Percentiles rank a stretch among this genome's conserved stretches.
phyloP scores from a whole-genome alignment of 92 coral and sea anemone species.

The Metridium senile region DNA sequence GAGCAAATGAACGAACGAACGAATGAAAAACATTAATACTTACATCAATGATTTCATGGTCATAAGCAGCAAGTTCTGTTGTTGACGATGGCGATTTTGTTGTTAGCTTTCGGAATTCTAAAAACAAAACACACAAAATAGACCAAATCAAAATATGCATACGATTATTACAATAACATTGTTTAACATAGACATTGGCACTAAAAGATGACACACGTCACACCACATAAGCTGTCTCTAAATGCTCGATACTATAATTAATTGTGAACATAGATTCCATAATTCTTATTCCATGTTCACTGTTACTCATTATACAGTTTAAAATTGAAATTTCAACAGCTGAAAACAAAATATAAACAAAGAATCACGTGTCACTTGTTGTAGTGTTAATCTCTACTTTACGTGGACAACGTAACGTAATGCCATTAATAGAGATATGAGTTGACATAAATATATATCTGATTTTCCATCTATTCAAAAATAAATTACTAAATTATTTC shows the following conservation, averaged over 20 bases:
- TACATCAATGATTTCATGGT: constrained; percentile 26
- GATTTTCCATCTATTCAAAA: too few species aligned
- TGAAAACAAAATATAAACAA: too few species aligned
- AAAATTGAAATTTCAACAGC: too few species aligned
- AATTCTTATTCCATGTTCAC: too few species aligned
- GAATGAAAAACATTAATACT: neutral
- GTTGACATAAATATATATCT: too few species aligned
- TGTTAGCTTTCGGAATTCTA: constrained; percentile 15
- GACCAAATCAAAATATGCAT: neutral
- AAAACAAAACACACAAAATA: neutral
- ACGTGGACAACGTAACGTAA: neutral
- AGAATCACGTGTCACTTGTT: too few species aligned
- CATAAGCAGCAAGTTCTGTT: constrained; percentile 15
- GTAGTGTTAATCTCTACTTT: too few species aligned
- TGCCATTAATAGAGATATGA: neutral
- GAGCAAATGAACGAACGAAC: neutral
- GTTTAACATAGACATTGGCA: neutral
- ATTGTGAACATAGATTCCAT: too few species aligned
- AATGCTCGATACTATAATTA: too few species aligned
- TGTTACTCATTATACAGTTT: too few species aligned
- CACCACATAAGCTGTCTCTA: too few species aligned
- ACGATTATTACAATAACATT: neutral
- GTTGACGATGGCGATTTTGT: neutral
- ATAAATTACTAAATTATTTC: neutral
- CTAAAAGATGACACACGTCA: too few species aligned